Base-by-base conservation (phyloP, 2,888 invertebrate genomes). In the Drosophila paramelanica region DNA sequence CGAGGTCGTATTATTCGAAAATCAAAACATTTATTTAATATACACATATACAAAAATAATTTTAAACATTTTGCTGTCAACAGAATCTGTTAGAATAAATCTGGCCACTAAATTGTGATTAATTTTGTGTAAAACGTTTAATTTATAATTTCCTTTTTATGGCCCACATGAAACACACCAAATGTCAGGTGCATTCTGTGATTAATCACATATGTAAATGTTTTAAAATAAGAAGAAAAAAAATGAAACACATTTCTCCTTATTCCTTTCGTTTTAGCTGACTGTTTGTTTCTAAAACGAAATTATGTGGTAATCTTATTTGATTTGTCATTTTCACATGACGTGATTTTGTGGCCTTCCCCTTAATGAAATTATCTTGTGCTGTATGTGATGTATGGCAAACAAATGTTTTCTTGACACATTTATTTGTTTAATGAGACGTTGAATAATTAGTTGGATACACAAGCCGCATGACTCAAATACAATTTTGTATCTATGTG, bases 301-400 rank as follows among this genome's bases (percentile, higher is more conserved):
- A 87, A 79, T 83, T 71, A 81, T 73, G 84, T 87, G 84, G 79
- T 87, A 85, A 85, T 88, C 79, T 77, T 65, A 85, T 85, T 82
- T 88, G 84, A 88, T 88, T 85, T 85, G 85, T 85, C 82, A 79
- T 82, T 88, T 80, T 77, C 88, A 88, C 72, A 81, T 88, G 85
- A 85, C 68, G 85, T 82, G 85, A 85, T 71, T 77, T 58, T 11
- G 45, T 45, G 67, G 73, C 81, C 86, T 59, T 49, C 56, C 60
- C 25, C 49, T 38, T 65, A 64, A 69, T 61, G 73, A 73, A 73
- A 73, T 64, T 73, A 68, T 64, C 67, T 71, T 47, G 51, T 31
- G 56, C 45, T 42, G 17, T 1, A 17, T 17, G 64, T 78, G 79
- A 79, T 76, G 76, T 79, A 79, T 79, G 73, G 55, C 62, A 70